Base-by-base conservation (phyloP, 1,140 invertebrate genomes). In the Drosophila pruinosa region DNA sequence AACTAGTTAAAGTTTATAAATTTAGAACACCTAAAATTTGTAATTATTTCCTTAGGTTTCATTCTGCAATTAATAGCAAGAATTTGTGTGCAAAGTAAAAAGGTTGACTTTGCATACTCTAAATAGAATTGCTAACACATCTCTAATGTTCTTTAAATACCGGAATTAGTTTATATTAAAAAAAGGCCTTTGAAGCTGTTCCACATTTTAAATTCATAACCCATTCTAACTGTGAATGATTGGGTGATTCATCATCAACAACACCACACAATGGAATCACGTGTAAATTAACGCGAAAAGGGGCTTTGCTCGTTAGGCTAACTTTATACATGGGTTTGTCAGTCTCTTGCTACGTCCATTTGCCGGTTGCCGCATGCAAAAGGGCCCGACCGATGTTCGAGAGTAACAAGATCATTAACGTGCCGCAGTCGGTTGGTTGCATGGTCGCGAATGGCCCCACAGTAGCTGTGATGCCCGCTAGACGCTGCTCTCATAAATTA, bases 331-430 rank as follows among this genome's bases (percentile, higher is more conserved):
- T 39, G 22, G 31, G 15, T 47, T 36, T 48, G 24, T 21, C 63
- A 6, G 54, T 34, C 39, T 17, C 17, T 36, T 19, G 1, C 26
- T n/a, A 17, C 2, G 21, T 28, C 54, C 21, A 19, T 5, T 6
- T 4, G 24, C 7, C 28, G 43, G 5, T 10, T 43, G 15, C 8
- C 41, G n/a, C 63, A 72, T 75, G 72, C 72, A 76, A 85, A 85
- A 79, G 81, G 81, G 78, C 58, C 68, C 47, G 53, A 78, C 63
- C 39, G 17, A 26, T 52, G 64, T 72, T 72, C 56, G 21, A 41
- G 67, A 69, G 82, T 86, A 86, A 86, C 82, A 86, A 88, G 82
- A 86, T 86, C 82, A 88, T 86, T 86, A 86, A 88, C 67, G 75
- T 75, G 78, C 67, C 78, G 74, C 79, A 71, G 31, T 34, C 3